Conservation (phyloP, 2,113 vertebrate genomes). For the Lipotes vexillifer region DNA sequence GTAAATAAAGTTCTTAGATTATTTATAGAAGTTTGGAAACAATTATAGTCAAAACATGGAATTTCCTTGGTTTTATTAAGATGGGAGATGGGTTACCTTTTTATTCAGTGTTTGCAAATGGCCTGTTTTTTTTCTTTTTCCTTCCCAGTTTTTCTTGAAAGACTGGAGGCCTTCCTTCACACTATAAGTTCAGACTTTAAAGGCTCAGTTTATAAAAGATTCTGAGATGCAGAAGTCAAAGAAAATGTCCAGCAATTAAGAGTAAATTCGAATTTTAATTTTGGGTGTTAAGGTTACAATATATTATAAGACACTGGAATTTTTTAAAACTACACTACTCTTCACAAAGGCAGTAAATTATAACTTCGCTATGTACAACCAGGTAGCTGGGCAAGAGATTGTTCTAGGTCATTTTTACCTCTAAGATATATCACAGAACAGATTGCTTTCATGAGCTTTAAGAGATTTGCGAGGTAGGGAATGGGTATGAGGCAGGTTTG, state of each 20-base stretch:
- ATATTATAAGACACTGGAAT: not conserved
- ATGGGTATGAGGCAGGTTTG: not conserved
- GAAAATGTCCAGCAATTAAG: not conserved
- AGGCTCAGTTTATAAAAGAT: not conserved
- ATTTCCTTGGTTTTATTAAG: conserved; percentile 10
- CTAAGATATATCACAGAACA: not conserved
- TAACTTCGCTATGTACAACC: not conserved
- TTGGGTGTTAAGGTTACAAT: not conserved
- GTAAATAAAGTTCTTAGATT: not conserved
- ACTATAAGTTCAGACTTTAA: conserved; percentile 17
- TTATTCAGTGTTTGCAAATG: not conserved
- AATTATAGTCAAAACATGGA: not conserved
- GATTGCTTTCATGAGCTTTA: not conserved
- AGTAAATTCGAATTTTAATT: conserved; percentile 7
- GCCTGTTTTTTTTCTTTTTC: not conserved
- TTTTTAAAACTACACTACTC: not conserved
- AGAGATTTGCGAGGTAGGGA: not conserved
- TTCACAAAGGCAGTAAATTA: not conserved
- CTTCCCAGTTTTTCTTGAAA: not conserved
- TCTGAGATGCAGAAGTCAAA: not conserved
- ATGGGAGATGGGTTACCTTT: not conserved
- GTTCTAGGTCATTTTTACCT: not conserved
- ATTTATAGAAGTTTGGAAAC: not conserved
- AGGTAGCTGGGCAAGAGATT: not conserved
- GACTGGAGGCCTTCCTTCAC: not conserved